Conservation (phyloP, 2,888 invertebrate genomes). For the Andrena haemorrhoa region DNA sequence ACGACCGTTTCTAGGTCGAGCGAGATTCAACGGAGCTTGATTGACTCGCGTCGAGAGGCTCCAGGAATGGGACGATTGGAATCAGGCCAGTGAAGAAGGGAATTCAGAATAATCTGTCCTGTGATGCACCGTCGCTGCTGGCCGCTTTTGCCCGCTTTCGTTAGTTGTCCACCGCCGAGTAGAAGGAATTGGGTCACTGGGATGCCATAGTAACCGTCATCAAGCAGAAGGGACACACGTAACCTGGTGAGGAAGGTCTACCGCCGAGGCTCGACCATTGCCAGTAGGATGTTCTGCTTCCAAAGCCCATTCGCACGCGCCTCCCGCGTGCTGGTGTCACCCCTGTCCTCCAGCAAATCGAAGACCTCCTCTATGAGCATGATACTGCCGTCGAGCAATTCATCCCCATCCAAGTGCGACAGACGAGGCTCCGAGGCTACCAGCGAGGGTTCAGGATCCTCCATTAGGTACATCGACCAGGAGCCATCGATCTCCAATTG, state of each 20-base stretch:
- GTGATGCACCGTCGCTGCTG: background rate
- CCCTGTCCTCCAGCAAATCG: constrained; percentile 60
- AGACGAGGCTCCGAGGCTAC: constrained; percentile 80
- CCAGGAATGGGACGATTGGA: background rate
- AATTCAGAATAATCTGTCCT: background rate
- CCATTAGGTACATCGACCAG: constrained; percentile 83
- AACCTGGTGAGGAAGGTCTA: constrained; percentile 54
- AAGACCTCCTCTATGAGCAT: constrained; percentile 58
- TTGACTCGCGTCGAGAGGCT: constrained; percentile 24
- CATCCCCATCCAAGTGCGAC: constrained; percentile 53
- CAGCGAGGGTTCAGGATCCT: constrained; percentile 81
- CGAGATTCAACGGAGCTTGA: constrained; percentile 4
- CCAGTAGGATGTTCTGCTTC: constrained; percentile 81
- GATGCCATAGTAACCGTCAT: background rate
- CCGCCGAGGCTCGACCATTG: background rate
- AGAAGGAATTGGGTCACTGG: constrained; percentile 31
- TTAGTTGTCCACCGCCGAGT: background rate
- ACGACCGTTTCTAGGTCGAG: constrained; percentile 56
- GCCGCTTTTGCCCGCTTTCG: constrained; percentile 1
- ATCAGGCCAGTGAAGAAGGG: constrained; percentile 1
- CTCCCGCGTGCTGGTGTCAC: constrained; percentile 73
- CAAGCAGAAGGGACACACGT: background rate
- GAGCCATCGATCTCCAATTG: constrained; percentile 80
- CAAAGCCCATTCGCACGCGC: constrained; percentile 83
- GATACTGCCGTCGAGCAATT: constrained; percentile 44